phyloP scores from a whole-genome alignment of 2,888 invertebrate species.

The Galerucella calmariensis region DNA sequence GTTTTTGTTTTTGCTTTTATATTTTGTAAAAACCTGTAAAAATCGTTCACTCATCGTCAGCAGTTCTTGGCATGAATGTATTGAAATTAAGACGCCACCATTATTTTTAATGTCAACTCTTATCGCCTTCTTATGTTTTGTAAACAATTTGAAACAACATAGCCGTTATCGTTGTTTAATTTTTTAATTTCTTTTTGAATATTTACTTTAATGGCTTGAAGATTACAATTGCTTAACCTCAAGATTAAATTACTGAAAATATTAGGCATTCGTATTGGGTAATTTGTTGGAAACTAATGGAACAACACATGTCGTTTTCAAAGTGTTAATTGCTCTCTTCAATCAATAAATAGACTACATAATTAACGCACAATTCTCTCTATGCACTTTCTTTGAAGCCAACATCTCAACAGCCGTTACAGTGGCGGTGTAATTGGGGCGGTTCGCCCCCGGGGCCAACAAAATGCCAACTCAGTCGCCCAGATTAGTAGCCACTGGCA shows the following conservation, averaged over 20 bases:
- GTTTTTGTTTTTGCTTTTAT: too few relatives aligned
- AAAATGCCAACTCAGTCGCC: too few relatives aligned
- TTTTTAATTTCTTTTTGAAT: slow-evolving; percentile 2
- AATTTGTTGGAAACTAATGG: not conserved
- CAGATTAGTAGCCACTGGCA: too few relatives aligned
- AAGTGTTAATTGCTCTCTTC: too few relatives aligned
- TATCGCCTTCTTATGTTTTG: not conserved
- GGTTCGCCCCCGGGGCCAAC: too few relatives aligned
- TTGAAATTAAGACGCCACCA: slow-evolving; percentile 4
- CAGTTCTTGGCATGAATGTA: not conserved
- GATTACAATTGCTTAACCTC: not conserved
- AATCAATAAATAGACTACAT: too few relatives aligned
- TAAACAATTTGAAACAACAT: slow-evolving; percentile 3
- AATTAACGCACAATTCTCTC: too few relatives aligned
- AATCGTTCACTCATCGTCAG: not conserved
- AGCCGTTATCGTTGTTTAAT: not conserved
- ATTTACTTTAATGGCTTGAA: not conserved
- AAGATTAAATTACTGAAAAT: not conserved
- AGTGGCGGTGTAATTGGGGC: too few relatives aligned
- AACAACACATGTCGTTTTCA: too few relatives aligned
- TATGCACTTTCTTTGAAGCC: too few relatives aligned
- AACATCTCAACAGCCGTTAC: too few relatives aligned
- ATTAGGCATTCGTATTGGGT: not conserved
- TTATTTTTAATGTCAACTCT: slow-evolving; percentile 4
- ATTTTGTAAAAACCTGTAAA: not conserved